Base-by-base conservation (phyloP, 1,140 invertebrate species). In the Portunus trituberculatus region DNA sequence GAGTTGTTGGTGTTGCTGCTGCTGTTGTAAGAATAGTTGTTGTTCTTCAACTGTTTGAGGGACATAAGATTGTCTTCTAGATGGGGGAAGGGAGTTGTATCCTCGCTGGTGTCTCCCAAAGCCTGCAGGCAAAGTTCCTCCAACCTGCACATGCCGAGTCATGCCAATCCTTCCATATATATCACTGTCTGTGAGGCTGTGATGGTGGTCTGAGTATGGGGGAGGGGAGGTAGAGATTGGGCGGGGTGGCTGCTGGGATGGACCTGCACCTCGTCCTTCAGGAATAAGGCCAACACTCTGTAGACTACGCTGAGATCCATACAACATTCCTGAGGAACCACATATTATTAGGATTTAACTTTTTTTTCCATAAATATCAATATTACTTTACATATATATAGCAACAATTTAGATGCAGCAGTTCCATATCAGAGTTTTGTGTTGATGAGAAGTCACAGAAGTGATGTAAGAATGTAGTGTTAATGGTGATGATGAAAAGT, bases 111-210 rank as follows among this genome's bases (percentile, higher is more conserved):
- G 86, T 83, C 96, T 93, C 16, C 95, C 96, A 92, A 96, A 96
- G 14, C 96, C 95, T 12, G 95, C 94, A n/a, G 96, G 96, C 48
- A 96, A 46, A 28, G 95, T 96, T 25, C 95, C 95, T 32, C 95
- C 95, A 28, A 96, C 96, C 82, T 96, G 95, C 28, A 96, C 96
- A 48, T 96, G 96, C 59, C 96, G 91, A 31, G 96, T 96, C 96
- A 96, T 96, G 39, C 96, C 96, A 89, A 96, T 96, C 59, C 96
- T 95, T 16, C 95, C 95, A 93, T 96, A 96, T 31, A 96, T 96
- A 94, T 96, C 95, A 87, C 95, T 96, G 84, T 96, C 95, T n/a
- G 94, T 96, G 82, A 95, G 83, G 67, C 93, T 95, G 48, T 95
- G 93, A 32, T 95, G 94, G 31, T 93, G 95, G n/a, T 95, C 95